Conservation (phyloP, 2,888 invertebrate genomes). For the Trilocha varians region DNA sequence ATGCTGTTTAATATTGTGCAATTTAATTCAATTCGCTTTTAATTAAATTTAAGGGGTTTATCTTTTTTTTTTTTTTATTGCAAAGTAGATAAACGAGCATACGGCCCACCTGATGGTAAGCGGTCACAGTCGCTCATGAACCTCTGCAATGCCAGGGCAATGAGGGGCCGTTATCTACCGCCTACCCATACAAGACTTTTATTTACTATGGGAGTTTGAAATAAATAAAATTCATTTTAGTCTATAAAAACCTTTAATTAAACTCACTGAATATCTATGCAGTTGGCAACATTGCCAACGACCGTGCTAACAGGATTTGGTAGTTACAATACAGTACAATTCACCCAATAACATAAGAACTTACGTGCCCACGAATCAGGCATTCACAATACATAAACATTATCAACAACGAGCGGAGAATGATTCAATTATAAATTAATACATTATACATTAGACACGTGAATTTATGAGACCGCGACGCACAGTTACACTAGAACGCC, state of each 20-base stretch:
- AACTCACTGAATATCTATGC: constrained; percentile 64
- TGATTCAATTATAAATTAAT: constrained; percentile 59
- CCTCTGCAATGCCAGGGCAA: too few relatives aligned
- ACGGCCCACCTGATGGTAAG: too few relatives aligned
- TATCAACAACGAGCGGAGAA: constrained; percentile 45
- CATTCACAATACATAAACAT: constrained; percentile 31
- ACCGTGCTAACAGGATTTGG: constrained; percentile 33
- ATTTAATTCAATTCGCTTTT: too few relatives aligned
- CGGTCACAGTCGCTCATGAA: too few relatives aligned
- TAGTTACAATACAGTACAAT: constrained; percentile 47
- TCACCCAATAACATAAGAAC: constrained; percentile 43
- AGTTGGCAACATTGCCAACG: constrained; percentile 14
- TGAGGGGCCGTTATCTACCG: too few relatives aligned
- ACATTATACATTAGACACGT: constrained; percentile 31
- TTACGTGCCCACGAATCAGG: constrained; percentile 34
- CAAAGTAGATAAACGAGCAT: too few relatives aligned
- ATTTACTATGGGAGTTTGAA: neutral
- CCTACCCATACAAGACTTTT: too few relatives aligned
- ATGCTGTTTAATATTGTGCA: too few relatives aligned
- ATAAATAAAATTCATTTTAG: constrained; percentile 17
- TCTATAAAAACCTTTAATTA: constrained; percentile 70
- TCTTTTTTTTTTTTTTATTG: too few relatives aligned
- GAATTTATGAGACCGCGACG: constrained; percentile 33
- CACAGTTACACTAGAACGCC: constrained; percentile 25
- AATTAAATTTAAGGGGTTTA: too few relatives aligned